These are phyloP conservation scores for Zaprionus obscuricornis DNA, from an alignment of 2,888 invertebrate species.

Conservation along the genomic window DNA sequence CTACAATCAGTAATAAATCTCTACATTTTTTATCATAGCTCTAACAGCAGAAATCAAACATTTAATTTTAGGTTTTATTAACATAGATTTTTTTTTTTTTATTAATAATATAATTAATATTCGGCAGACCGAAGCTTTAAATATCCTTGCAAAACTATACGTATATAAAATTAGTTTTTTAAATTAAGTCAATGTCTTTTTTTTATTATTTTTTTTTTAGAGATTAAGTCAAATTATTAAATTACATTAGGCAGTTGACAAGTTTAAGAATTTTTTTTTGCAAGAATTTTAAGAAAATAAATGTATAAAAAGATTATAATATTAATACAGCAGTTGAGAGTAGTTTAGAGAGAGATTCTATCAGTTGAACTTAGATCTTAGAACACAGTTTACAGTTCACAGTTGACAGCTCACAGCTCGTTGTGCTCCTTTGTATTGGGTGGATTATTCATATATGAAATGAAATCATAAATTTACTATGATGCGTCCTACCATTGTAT, in stretches of 20 bases:
- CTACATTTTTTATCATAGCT: too few relatives aligned
- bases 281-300: slow-evolving; percentile 5
- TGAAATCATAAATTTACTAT: too few relatives aligned
- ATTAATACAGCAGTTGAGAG: slow-evolving; percentile 46
- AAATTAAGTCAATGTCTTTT: slow-evolving; percentile 1
- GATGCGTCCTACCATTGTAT: too few relatives aligned
- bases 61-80: too few relatives aligned
- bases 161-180: background rate
- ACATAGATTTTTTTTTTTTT: background rate
- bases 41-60: too few relatives aligned
- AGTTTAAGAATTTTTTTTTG: slow-evolving; percentile 5
- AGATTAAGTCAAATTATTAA: slow-evolving; percentile 4
- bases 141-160: slow-evolving; percentile 6
- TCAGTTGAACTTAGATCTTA: slow-evolving; percentile 3
- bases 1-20: too few relatives aligned
- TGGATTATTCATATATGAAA: slow-evolving; percentile 74
- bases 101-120: background rate
- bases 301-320: slow-evolving; percentile 12
- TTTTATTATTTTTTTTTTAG: too few relatives aligned
- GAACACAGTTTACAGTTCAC: slow-evolving; percentile 1
- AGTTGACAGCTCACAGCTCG: slow-evolving; percentile 55
- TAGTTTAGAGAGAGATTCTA: slow-evolving; percentile 34
- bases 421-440: slow-evolving; percentile 53
- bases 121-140: slow-evolving; percentile 30
- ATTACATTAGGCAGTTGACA: slow-evolving; percentile 3